Evolutionary conservation across 2,888 invertebrate genomes (phyloP), one percentile per base, ranked within the genome.

Genomic region (Caenorhabditis imperialis): DNA sequence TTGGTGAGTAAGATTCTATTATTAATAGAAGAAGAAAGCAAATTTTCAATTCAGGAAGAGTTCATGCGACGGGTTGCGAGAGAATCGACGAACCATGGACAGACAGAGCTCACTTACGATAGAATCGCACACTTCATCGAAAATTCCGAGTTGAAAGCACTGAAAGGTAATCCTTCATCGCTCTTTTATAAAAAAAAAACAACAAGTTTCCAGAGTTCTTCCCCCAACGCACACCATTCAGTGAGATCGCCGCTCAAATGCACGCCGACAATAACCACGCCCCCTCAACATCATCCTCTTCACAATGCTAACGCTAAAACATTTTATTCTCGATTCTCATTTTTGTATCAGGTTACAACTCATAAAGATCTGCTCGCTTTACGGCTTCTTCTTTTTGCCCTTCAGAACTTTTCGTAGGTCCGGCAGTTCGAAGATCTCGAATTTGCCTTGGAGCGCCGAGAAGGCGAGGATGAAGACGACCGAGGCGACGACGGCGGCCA

Each of bases 161-260:
- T 74, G 18, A 67, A 51, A 74, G 67, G 74, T 74, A 18, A 16
- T 10, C 10, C 27, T 6, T 25, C 7, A 20, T 14, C 20, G 8
- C 12, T n/a, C 6, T 57, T 18, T 23, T 18, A 25, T 60, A n/a
- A 8, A 18, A 51, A 51, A 54, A 37, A 51, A 51, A 12, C 40
- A 18, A 7, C 22, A 7, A 37, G 25, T 16, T 48, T 63, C 6
- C 60, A 73, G 73, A 65, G n/a, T 73, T 73, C 61, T 73, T 73
- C 33, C 73, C 73, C 22, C 23, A 42, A 50, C 65, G 65, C 5
- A 40, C 60, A 10, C 7, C n/a, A 22, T 61, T 38, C 44, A 61
- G 50, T 5, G 50, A 60, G 5, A 38, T 65, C 7, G 22, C 27
- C 1, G 30, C 6, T 30, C 30, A 30, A 30, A 30, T 30, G 30